Base-by-base conservation (phyloP, 2,888 invertebrate genomes). In the Eilema caniola region DNA sequence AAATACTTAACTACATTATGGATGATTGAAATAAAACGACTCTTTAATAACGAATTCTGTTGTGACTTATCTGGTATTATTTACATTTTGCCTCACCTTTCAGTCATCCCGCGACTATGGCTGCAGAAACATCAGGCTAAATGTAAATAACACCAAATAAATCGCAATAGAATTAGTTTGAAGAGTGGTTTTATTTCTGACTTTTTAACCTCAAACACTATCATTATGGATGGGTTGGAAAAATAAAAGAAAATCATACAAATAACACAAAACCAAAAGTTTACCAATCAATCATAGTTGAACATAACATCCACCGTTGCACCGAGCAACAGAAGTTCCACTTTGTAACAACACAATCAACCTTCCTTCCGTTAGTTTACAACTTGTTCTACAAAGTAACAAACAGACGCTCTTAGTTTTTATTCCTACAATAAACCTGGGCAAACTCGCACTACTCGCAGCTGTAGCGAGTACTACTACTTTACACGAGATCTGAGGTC, bases 301-400 rank as follows among this genome's bases (percentile, higher is more conserved):
- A 24, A 11, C 14, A 25, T 53, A n/a, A 53, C 53, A 2, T 2
- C 14, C 57, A 59, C 57, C 11, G 23, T 59, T 25, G 25, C 57
- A 1, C 23, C 23, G 14, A 62, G 16, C 24, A 24, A 8, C 41
- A 14, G 16, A 41, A 24, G 62, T 37, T 63, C 20, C 24, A 63
- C 62, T 63, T 37, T 60, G 10, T 23, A 20, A n/a, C 63, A 57
- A 57, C 28, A 41, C 24, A 63, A 56, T 56, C 53, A 69, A 41
- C 56, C 23, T 56, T 62, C 25, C 25, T 68, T 33, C 24, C 37
- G 28, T 67, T 63, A 25, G 24, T 25, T 41, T 47, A 25, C 28
- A 47, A 63, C 10, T 63, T 63, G 20, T 31, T 25, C 20, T 28
- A 47, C 63, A 63, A 28, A 28, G 28, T 25, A 25, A 47, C 25